Conservation (phyloP, 2,888 invertebrate species). For the Nebria salina region DNA sequence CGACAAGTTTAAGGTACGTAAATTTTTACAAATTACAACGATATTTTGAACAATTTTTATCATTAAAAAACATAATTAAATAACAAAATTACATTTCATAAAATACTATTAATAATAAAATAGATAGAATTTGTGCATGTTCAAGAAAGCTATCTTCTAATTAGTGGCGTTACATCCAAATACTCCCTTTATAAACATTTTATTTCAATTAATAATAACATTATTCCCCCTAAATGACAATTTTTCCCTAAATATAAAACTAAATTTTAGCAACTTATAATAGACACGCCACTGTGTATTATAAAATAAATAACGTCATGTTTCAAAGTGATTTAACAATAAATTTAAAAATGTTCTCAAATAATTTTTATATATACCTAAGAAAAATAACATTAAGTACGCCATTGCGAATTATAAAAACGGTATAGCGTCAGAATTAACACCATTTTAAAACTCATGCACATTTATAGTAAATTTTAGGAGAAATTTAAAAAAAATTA, state of each 20-base stretch:
- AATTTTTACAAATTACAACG: conserved; percentile 17
- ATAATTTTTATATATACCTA: too few relatives aligned
- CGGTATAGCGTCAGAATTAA: background rate
- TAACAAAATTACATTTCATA: background rate
- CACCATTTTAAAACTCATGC: background rate
- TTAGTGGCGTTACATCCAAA: background rate
- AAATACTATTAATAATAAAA: background rate
- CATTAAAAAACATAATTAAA: background rate
- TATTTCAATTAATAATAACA: too few relatives aligned
- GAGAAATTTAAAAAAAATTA: background rate
- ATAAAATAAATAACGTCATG: too few relatives aligned
- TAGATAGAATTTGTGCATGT: background rate
- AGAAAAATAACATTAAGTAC: too few relatives aligned
- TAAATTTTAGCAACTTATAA: too few relatives aligned
- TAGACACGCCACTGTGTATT: too few relatives aligned
- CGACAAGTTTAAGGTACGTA: background rate
- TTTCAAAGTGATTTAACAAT: too few relatives aligned
- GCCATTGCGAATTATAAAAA: background rate
- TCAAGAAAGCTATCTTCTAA: background rate
- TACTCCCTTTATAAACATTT: background rate
- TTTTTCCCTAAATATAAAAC: too few relatives aligned
- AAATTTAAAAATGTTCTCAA: too few relatives aligned
- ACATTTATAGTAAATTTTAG: background rate
- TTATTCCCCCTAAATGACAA: too few relatives aligned
- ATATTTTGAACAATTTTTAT: background rate